Evolutionary conservation across 2,888 invertebrate species (phyloP), one percentile per base, ranked within the genome.

Genomic region (Limenitis arthemis): DNA sequence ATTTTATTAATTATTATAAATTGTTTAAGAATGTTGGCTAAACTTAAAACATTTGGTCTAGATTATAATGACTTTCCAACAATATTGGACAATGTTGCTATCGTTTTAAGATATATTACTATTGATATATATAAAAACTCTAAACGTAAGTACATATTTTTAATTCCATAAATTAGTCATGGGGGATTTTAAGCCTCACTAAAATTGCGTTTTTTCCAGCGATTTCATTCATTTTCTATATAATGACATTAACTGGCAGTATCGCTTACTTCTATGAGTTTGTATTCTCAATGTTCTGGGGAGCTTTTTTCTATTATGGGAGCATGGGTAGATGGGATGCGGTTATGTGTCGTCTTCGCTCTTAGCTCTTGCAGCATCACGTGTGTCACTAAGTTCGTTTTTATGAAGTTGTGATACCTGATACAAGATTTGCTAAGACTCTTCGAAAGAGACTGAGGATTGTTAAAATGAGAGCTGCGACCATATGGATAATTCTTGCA

Each of bases 401-500:
- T 63, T 40, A 69, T 75, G 69, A 66, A 68, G 33, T 29, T 63
- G 28, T 65, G 2, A 47, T 49, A 5, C 61, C 60, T 5, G 62
- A 61, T 2, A 69, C 69, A 8, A 61, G 79, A 12, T 72, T 73
- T 55, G 61, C 65, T 6, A 55, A 41, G 1, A 74, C 73, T 47
- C 57, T 77, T 8, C 46, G 62, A 36, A 60, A 31, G 0, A 58
- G 55, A 4, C 44, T 79, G 30, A 62, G 65, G 11, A 44, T 42
- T 3, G 72, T 77, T 3, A 79, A 79, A 56, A 67, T 61, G 31
- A 64, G 77, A 4, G 73, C 72, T 3, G 55, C 71, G 4, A 32
- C 69, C 1, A 76, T 71, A 59, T 79, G 76, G 76, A 5, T 66
- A 1, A 61, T 68, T 1, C 62, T 78, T 36, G 70, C 75, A 6